Base-by-base conservation (phyloP, 2,797 vertebrate genomes). In the Gastrophryne carolinensis region DNA sequence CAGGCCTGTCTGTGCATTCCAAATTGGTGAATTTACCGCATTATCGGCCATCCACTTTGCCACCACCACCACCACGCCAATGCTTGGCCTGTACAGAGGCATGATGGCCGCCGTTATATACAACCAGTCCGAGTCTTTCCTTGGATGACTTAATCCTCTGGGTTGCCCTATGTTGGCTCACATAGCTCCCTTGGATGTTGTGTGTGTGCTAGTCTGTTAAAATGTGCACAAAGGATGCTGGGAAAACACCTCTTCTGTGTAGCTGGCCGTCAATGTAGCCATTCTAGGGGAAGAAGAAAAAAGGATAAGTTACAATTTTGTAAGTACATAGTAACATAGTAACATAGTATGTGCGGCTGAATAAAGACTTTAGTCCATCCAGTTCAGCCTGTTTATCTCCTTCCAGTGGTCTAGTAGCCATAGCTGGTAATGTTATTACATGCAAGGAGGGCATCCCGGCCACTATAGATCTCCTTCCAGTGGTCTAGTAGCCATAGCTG, bases 241-340 rank as follows among this genome's bases (percentile, higher is more conserved):
- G 94, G 80, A 95, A 95, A 78, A 92, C 87, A 24, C 93, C 92
- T 72, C 86, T 88, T 85, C 89, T 91, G 67, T 91, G 84, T 8
- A 93, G 91, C 70, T 93, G 89, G 1, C 90, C 91, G 81, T 95
- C 94, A 39, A 94, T 83, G 81, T 92, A 92, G 61, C 92, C 92
- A 12, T 90, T 90, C 93, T 95, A 81, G 1, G 24, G 63, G 24
- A 27, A 70, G 58, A 72, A 68, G 58, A 82, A 56, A 19, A 4
- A 30, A 29, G 9, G 9, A 64, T 10, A 2, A 68, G 32, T 35
- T 12, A 23, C 1, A 21, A 47, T 1, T 47, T 17, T n/a, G 15
- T 7, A 7, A n/a, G n/a, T n/a, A n/a, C n/a, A n/a, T n/a, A n/a
- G n/a, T n/a, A n/a, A n/a, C n/a, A n/a, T n/a, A n/a, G n/a, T n/a